phyloP scores from a whole-genome alignment of 2,888 invertebrate genomes.

The Therioaphis trifolii region DNA sequence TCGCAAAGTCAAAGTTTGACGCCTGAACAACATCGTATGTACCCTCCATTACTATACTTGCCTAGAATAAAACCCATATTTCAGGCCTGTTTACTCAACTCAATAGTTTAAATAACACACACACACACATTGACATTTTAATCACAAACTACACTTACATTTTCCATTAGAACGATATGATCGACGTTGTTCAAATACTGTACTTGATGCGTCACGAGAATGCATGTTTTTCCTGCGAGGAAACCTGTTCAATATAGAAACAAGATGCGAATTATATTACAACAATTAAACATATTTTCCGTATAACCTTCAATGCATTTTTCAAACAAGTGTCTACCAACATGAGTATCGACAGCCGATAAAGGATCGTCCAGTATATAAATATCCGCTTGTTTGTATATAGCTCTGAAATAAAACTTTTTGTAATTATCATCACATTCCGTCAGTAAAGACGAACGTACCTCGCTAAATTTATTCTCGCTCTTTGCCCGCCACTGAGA shows the following conservation, averaged over 20 bases:
- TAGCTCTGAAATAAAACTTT: slow-evolving; percentile 71
- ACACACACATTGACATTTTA: no score
- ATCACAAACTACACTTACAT: slow-evolving; percentile 67
- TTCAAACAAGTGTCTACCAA: slow-evolving; percentile 72
- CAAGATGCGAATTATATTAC: not conserved
- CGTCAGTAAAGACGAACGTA: no score
- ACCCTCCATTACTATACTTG: no score
- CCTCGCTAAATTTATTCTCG: slow-evolving; percentile 74
- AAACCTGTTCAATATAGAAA: slow-evolving; percentile 68
- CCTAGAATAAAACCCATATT: no score
- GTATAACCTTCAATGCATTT: slow-evolving; percentile 69
- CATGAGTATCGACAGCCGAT: slow-evolving; percentile 72
- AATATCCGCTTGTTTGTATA: slow-evolving; percentile 72
- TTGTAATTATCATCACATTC: not conserved
- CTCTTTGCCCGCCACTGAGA: slow-evolving; percentile 88
- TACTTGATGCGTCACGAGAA: slow-evolving; percentile 86
- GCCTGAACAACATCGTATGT: no score
- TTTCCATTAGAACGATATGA: slow-evolving; percentile 71
- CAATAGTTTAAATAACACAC: no score
- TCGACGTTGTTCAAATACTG: slow-evolving; percentile 81
- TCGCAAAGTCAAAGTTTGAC: no score
- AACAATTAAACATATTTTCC: not conserved
- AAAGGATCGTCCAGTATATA: slow-evolving; percentile 73
- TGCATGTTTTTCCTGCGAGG: slow-evolving; percentile 76
- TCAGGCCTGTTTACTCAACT: no score